Conservation (phyloP, 2,888 invertebrate genomes). For the Calliphora vomitoria region DNA sequence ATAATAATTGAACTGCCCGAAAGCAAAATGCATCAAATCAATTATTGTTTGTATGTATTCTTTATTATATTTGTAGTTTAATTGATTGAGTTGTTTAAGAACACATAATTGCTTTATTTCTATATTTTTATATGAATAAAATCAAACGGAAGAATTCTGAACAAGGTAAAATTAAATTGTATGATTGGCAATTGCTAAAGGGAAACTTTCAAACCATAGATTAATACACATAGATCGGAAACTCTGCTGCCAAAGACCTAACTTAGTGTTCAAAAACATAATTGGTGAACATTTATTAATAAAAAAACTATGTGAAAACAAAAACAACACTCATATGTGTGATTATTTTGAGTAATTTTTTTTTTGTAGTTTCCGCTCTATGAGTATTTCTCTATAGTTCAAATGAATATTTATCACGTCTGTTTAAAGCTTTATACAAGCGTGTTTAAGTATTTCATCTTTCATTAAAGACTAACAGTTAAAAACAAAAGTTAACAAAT, state of each 20-base stretch:
- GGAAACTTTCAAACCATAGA: too few species aligned
- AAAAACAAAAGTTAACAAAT: not conserved
- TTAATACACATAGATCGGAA: too few species aligned
- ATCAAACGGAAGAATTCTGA: not conserved
- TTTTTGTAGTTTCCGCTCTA: too few species aligned
- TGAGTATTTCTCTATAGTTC: too few species aligned
- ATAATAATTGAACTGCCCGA: constrained; percentile 63
- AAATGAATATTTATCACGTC: not conserved
- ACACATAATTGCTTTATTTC: constrained; percentile 51
- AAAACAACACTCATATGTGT: too few species aligned
- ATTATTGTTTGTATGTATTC: constrained; percentile 16
- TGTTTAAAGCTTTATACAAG: too few species aligned
- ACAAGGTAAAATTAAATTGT: constrained; percentile 8
- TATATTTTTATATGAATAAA: too few species aligned
- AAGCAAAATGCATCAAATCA: constrained; percentile 57
- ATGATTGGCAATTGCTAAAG: constrained; percentile 4
- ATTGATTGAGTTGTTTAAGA: constrained; percentile 68
- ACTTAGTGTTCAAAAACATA: too few species aligned
- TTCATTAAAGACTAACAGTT: not conserved
- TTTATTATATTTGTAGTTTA: constrained; percentile 27
- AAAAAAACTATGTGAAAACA: too few species aligned
- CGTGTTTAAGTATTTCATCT: not conserved
- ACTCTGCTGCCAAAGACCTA: too few species aligned
- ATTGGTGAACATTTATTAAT: too few species aligned
- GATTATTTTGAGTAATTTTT: too few species aligned